Evolutionary conservation across 2,797 vertebrate species (phyloP).

Genomic region (Champsocephalus esox): DNA sequence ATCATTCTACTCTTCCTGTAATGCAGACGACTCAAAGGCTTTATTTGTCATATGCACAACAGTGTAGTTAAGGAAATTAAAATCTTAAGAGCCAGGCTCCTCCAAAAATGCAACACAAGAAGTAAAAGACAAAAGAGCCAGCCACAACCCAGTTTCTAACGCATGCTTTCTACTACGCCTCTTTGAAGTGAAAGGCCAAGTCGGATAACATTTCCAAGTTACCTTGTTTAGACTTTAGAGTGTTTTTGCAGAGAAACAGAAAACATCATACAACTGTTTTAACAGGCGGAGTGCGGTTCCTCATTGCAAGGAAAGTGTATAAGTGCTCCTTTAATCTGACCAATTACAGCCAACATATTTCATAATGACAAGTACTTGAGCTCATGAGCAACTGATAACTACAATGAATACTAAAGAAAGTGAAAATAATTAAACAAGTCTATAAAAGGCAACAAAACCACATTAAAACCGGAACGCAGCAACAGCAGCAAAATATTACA

Average conservation of each 20-base stretch:
- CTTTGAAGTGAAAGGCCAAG: background rate
- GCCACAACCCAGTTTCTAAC: background rate
- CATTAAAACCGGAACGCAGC: background rate
- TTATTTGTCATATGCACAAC: too few species aligned
- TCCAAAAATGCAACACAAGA: too few species aligned
- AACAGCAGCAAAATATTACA: background rate
- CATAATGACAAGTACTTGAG: background rate
- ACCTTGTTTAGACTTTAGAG: too few species aligned
- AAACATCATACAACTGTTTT: too few species aligned
- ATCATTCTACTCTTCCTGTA: background rate
- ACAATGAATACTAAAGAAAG: background rate
- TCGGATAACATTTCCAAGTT: background rate
- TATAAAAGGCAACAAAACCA: background rate
- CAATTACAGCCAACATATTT: background rate
- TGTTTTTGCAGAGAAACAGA: too few species aligned
- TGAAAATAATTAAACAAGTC: background rate
- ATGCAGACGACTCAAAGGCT: background rate
- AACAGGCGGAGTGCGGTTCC: background rate
- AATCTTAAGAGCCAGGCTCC: too few species aligned
- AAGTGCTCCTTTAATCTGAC: conserved; percentile 14
- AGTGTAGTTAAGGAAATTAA: too few species aligned
- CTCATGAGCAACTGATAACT: background rate
- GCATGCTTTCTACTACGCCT: background rate
- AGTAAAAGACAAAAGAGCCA: background rate
- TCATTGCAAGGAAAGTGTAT: too few species aligned